phyloP scores from a whole-genome alignment of 2,888 invertebrate species.

The Pristionchus entomophagus region DNA sequence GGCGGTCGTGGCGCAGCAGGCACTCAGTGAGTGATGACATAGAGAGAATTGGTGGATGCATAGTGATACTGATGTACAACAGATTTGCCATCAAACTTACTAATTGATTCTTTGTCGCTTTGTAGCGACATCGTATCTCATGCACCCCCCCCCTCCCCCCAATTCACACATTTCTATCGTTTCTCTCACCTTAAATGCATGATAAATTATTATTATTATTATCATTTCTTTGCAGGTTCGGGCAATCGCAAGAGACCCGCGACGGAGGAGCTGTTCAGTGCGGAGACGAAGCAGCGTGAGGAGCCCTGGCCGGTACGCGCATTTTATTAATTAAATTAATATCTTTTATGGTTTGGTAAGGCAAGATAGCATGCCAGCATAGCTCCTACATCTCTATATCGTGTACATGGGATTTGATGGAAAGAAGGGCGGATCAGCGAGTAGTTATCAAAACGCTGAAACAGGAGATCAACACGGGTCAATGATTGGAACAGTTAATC shows the following conservation, averaged over 20 bases:
- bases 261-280: constrained; percentile 48
- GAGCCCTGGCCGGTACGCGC: constrained; percentile 38
- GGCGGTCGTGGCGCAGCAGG: constrained; percentile 19
- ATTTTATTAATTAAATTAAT: not conserved
- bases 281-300: constrained; percentile 35
- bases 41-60: not conserved
- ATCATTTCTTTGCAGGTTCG: not conserved
- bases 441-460: constrained; percentile 78
- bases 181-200: no score
- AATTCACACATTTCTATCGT: no score
- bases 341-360: no score
- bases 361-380: no score
- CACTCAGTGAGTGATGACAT: constrained; percentile 4
- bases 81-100: no score
- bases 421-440: no score
- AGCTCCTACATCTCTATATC: no score
- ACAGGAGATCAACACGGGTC: constrained; percentile 79
- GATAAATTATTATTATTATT: no score
- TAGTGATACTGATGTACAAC: not conserved
- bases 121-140: no score
- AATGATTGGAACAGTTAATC: not conserved
- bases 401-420: no score
- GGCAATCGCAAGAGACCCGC: constrained; percentile 51
- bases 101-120: no score
- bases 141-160: no score